Evolutionary conservation across 2,113 vertebrate species (phyloP), one percentile per base, ranked within the genome.

Genomic region (Gadus macrocephalus): DNA sequence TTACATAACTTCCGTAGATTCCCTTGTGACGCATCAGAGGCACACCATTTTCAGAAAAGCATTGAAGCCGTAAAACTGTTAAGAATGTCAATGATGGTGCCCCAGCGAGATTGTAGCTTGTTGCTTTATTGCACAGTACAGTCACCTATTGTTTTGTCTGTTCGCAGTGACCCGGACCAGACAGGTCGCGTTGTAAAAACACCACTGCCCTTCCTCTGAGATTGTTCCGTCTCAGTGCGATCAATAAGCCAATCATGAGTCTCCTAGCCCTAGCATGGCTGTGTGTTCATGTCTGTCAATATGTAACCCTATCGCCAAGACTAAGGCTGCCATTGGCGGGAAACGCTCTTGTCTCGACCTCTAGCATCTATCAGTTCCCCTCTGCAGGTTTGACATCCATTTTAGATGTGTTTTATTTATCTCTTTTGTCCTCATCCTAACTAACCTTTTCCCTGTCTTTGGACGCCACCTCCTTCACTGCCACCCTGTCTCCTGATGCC

Each of bases 171-270:
- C 77, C 74, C 74, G 75, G 73, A 76, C 74, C 74, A 73, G 73
- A 76, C 78, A 73, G 68, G 72, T 75, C 71, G 69, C 71, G 62
- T 66, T 64, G 71, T 65, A 67, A 81, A 78, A 42, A 81, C 76
- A 81, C 69, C 69, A 83, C 62, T 69, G 62, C 86, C 42, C 80
- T 72, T 87, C 82, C 81, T 81, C 79, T 80, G 67, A 85, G 81
- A 83, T 79, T 64, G 4, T 60, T 53, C 75, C 70, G 71, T 86
- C 80, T 83, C 73, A 58, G 64, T 67, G 69, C 55, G 61, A 87
- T 90, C 88, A 83, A 89, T 89, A 89, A 84, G 77, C 77, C 86
- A 85, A 85, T 90, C 83, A 20, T 35, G 17, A 74, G 75, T 73
- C 73, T 79, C 68, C 72, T 72, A 71, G 68, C 62, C 49, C 64